Base-by-base conservation (phyloP, 1,140 invertebrate species). In the Ceratina calcarata region DNA sequence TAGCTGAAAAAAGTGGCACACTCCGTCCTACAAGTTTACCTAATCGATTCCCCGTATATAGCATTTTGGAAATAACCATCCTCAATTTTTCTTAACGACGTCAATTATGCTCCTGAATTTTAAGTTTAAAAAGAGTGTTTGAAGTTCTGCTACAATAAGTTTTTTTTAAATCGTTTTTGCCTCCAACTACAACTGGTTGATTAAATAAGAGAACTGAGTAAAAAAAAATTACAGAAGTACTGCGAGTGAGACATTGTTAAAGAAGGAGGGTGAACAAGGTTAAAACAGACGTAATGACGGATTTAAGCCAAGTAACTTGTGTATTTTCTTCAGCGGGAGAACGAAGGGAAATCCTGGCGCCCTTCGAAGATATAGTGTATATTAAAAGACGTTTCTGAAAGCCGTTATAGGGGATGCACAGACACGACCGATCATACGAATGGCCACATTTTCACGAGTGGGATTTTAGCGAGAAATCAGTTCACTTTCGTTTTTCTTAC, bases 351-450 rank as follows among this genome's bases (percentile, higher is more conserved):
- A 90, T 90, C 88, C 86, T 74, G 45, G 37, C 83, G 80, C 83
- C 87, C 86, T 82, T 89, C 86, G 87, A 87, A 93, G 92, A 92
- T 92, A 91, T 93, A 93, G 89, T 92, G 92, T 93, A 92, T 93
- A 93, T 93, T 93, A 93, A 93, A 93, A 92, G 92, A 92, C 90
- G 88, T 92, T 92, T 92, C 89, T 87, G 86, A 79, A 75, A 65
- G 71, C 51, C 73, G 85, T 85, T 90, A 81, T 69, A 70, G 74
- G 85, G 88, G 85, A 79, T 89, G 86, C 84, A 87, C 78, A 76
- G 89, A 83, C 87, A 86, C 87, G 86, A 85, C 90, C 92, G 91
- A 93, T 93, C 92, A 93, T 93, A 93, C 90, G 90, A 93, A 93
- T 93, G 90, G 90, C 88, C 89, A 83, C 91, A 93, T 93, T 93